Conservation (phyloP, 2,797 vertebrate genomes). For the Poecilia wingei region DNA sequence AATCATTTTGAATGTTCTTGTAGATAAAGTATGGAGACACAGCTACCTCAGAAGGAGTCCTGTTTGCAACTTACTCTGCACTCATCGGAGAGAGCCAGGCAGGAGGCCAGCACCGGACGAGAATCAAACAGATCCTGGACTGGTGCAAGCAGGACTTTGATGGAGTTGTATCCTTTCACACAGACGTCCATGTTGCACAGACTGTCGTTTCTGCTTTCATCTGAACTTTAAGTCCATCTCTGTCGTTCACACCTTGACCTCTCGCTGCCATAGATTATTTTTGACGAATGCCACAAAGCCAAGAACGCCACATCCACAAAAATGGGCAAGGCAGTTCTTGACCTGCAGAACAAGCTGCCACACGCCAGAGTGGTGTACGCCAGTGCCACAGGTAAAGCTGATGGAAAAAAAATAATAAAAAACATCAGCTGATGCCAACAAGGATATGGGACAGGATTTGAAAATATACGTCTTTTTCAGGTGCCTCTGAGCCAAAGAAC, state of each 20-base stretch:
- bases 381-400: conserved; percentile 92
- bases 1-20: conserved; percentile 9
- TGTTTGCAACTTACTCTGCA: conserved; percentile 97
- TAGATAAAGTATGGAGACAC: conserved; percentile 99
- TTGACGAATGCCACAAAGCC: conserved; percentile 99
- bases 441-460: neutral
- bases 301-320: conserved; percentile 98
- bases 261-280: conserved; percentile 86
- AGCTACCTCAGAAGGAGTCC: conserved; percentile 98
- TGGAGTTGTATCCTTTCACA: conserved; percentile 93
- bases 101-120: conserved; percentile 93
- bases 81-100: conserved; percentile 98
- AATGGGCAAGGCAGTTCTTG: conserved; percentile 98
- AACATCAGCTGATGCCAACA: neutral
- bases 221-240: neutral
- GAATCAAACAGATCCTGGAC: conserved; percentile 95
- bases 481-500: conserved; percentile 99
- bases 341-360: conserved; percentile 95
- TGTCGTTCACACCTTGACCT: conserved; percentile 74
- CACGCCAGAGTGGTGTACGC: conserved; percentile 95
- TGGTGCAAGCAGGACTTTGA: conserved; percentile 95
- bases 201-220: neutral
- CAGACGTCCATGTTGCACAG: neutral
- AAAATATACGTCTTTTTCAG: conserved; percentile 63
- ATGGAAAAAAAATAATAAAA: neutral